phyloP scores from a whole-genome alignment of 1,140 invertebrate species.

The Orius insidiosus region DNA sequence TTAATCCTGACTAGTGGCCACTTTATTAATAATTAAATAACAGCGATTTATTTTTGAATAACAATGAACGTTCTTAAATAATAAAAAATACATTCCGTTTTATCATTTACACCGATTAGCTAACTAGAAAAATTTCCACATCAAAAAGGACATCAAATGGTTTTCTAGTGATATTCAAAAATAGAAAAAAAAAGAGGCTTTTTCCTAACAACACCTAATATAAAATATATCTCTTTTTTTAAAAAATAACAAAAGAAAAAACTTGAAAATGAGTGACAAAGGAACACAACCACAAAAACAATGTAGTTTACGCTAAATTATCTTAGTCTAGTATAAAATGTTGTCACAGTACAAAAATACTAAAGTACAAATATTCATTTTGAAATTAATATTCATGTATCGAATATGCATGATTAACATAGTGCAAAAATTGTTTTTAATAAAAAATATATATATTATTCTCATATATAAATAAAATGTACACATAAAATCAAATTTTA shows the following conservation, averaged over 20 bases:
- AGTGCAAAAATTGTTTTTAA: conserved; percentile 18
- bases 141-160: conserved; percentile 14
- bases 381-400: conserved; percentile 19
- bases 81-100: conserved; percentile 9
- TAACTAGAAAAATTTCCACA: conserved; percentile 17
- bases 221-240: conserved; percentile 14
- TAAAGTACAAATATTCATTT: conserved; percentile 21
- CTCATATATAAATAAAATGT: conserved; percentile 16
- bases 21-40: too few relatives aligned
- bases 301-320: conserved; percentile 16
- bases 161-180: conserved; percentile 17
- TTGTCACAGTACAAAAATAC: conserved; percentile 22
- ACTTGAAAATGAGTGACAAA: conserved; percentile 16
- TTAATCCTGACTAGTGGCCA: neutral
- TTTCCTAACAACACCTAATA: conserved; percentile 12
- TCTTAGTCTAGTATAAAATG: conserved; percentile 18
- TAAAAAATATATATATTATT: conserved; percentile 19
- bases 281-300: conserved; percentile 19
- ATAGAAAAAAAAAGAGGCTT: conserved; percentile 10
- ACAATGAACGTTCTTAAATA: conserved; percentile 12
- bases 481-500: conserved; percentile 8
- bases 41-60: neutral
- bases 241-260: conserved; percentile 15
- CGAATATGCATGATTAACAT: conserved; percentile 20
- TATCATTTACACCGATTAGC: conserved; percentile 4